Percentiles rank a stretch among this genome's conserved stretches.
phyloP scores from a whole-genome alignment of 2,888 invertebrate genomes.

The Watsonalla binaria region DNA sequence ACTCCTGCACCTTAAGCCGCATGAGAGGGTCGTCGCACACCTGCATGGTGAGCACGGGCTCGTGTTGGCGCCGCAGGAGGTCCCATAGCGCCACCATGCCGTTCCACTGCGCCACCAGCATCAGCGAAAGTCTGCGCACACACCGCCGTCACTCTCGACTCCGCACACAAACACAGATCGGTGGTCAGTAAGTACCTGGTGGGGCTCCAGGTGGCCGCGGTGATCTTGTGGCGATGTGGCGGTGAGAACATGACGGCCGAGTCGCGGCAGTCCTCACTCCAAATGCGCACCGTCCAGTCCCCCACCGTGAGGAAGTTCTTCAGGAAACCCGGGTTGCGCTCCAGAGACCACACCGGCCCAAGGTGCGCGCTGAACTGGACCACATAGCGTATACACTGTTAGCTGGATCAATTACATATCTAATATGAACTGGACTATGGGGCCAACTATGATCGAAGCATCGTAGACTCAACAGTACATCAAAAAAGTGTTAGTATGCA shows the following conservation, averaged over 20 bases:
- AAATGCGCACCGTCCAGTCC: conserved; percentile 94
- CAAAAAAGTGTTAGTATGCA: no score
- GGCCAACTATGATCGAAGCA: no score
- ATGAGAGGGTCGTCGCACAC: conserved; percentile 69
- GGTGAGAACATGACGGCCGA: conserved; percentile 94
- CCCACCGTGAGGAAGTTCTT: conserved; percentile 97
- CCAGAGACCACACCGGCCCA: conserved; percentile 91
- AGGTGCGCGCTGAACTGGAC: conserved; percentile 81
- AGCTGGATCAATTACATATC: background rate
- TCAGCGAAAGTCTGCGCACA: conserved; percentile 84
- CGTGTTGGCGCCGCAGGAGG: conserved; percentile 88
- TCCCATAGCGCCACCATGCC: conserved; percentile 94
- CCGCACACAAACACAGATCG: background rate
- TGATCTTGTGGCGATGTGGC: conserved; percentile 80
- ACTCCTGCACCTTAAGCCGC: conserved; percentile 60
- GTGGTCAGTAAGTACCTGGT: conserved; percentile 70
- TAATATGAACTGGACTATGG: background rate
- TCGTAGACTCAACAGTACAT: no score
- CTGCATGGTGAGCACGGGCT: conserved; percentile 82
- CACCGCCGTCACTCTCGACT: background rate
- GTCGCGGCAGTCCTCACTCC: conserved; percentile 96
- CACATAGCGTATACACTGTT: background rate
- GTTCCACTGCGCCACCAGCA: conserved; percentile 87
- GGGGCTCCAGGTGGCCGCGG: conserved; percentile 91
- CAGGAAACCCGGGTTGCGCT: conserved; percentile 93